Conservation (phyloP, 2,888 invertebrate species). For the Macaria liturata region DNA sequence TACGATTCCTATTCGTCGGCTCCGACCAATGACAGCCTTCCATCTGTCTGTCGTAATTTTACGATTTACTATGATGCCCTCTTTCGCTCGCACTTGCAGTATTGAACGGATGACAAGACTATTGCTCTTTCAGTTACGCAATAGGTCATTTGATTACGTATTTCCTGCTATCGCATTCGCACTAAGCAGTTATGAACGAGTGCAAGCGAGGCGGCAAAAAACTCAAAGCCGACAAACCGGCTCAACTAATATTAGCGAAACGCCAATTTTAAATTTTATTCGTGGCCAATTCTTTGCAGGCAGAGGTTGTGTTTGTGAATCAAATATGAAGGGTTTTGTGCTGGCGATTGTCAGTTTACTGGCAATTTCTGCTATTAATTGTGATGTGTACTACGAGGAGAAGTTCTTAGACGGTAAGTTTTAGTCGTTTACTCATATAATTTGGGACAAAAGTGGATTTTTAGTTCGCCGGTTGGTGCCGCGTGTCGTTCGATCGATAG, state of each 20-base stretch:
- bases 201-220: conserved; percentile 50
- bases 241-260: conserved; percentile 70
- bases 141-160: conserved; percentile 52
- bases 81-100: conserved; percentile 53
- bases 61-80: conserved; percentile 51
- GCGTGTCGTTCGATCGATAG: conserved; percentile 67
- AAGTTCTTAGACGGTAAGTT: conserved; percentile 91
- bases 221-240: conserved; percentile 50
- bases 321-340: conserved; percentile 81
- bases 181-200: conserved; percentile 28
- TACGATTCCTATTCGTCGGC: conserved; percentile 73
- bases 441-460: conserved; percentile 29
- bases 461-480: conserved; percentile 57
- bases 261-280: conserved; percentile 74
- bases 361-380: conserved; percentile 83
- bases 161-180: conserved; percentile 52
- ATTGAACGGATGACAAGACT: conserved; percentile 30
- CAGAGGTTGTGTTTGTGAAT: conserved; percentile 63
- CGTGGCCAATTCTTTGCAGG: conserved; percentile 74
- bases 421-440: neutral
- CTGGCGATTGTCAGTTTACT: conserved; percentile 84
- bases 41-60: conserved; percentile 86
- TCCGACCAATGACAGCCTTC: conserved; percentile 84
- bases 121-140: conserved; percentile 59
- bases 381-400: conserved; percentile 90